Percentiles rank a stretch among this genome's conserved stretches.
Evolutionary conservation across 2,113 vertebrate genomes (phyloP).

Genomic region (Scortum barcoo): DNA sequence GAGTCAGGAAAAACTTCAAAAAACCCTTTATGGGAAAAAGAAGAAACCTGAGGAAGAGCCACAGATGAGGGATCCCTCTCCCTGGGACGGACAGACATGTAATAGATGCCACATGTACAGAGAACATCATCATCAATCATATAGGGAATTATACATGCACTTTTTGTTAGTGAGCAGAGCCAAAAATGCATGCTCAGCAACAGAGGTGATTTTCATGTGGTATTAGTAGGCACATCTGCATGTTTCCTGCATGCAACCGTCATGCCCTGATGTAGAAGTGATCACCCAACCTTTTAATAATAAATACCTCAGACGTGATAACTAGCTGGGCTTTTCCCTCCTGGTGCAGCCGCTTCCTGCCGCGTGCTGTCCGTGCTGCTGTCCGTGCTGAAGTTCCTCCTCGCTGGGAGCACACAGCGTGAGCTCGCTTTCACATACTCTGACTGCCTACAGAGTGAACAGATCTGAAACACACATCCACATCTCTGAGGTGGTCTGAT

Average conservation of each 20-base stretch:
- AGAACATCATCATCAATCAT: no score
- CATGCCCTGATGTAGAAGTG: constrained; percentile 5
- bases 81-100: no score
- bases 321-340: constrained; percentile 10
- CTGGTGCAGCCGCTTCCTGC: constrained; percentile 19
- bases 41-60: no score
- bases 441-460: background rate
- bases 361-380: constrained; percentile 33
- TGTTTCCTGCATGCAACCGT: constrained; percentile 8
- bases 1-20: no score
- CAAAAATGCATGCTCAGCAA: background rate
- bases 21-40: no score
- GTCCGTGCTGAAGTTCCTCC: constrained; percentile 56
- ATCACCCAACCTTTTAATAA: constrained; percentile 17
- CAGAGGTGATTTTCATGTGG: background rate
- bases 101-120: no score
- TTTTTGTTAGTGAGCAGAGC: background rate
- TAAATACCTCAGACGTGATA: constrained; percentile 16
- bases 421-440: background rate
- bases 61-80: no score
- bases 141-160: no score
- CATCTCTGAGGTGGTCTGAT: constrained; percentile 33
- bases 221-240: background rate
- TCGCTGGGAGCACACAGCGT: constrained; percentile 19
- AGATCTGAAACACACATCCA: constrained; percentile 8